phyloP scores from a whole-genome alignment of 2,113 vertebrate genomes.

The Delphinus delphis region DNA sequence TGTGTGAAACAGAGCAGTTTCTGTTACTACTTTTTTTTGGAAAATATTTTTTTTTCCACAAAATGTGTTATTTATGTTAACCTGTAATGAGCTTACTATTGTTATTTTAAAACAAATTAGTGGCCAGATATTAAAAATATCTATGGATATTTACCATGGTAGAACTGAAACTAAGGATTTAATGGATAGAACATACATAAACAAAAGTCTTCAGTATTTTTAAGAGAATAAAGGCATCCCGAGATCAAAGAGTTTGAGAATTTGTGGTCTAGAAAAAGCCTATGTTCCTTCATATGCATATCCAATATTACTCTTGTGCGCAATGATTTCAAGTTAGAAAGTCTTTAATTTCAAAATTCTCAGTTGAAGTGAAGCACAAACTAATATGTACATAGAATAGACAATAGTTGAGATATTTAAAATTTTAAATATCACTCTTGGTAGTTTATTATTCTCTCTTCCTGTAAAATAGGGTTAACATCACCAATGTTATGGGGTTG shows the following conservation, averaged over 20 bases:
- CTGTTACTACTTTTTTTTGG: background rate
- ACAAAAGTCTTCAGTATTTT: background rate
- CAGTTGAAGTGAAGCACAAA: background rate
- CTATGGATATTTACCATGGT: background rate
- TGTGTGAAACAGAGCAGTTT: background rate
- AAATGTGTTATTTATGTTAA: background rate
- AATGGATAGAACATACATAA: background rate
- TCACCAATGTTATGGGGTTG: background rate
- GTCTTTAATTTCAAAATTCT: slow-evolving; percentile 25
- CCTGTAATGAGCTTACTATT: background rate
- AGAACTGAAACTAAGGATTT: background rate
- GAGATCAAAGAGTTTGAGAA: background rate
- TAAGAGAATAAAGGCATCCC: background rate
- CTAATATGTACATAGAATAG: background rate
- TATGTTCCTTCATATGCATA: background rate
- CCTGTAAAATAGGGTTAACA: background rate
- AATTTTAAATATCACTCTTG: background rate
- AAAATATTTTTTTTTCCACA: background rate
- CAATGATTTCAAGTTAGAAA: background rate
- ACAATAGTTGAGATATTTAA: background rate
- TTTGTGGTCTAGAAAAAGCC: background rate
- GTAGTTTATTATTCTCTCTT: background rate
- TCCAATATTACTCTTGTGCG: background rate
- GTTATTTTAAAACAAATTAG: background rate
- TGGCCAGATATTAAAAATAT: background rate